These are phyloP conservation scores for Anticlea derivata DNA, from an alignment of 2,888 invertebrate genomes.

Conservation along the genomic window DNA sequence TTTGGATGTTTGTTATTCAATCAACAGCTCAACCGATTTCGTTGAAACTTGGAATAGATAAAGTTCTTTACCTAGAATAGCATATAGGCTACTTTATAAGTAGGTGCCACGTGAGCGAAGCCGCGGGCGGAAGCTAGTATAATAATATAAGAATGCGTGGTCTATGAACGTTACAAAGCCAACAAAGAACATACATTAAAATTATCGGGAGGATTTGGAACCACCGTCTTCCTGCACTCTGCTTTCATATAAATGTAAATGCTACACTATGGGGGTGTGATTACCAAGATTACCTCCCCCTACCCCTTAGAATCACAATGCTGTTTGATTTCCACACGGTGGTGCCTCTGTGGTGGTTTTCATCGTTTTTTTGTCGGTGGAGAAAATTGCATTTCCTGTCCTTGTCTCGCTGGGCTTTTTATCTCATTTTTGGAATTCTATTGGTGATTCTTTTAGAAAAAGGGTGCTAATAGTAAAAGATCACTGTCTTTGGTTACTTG, in stretches of 20 bases:
- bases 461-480: conserved; percentile 22
- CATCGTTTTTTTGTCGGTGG: conserved; percentile 32
- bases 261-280: conserved; percentile 51
- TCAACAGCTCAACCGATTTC: too few relatives aligned
- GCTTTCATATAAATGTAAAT: conserved; percentile 72
- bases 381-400: conserved; percentile 27
- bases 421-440: conserved; percentile 19
- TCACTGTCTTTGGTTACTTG: neutral
- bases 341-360: conserved; percentile 32
- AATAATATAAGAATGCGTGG: neutral
- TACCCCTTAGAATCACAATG: conserved; percentile 39
- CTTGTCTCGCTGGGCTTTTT: conserved; percentile 11
- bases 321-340: conserved; percentile 42
- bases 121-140: too few relatives aligned
- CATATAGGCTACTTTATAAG: too few relatives aligned
- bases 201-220: conserved; percentile 14
- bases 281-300: conserved; percentile 40
- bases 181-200: conserved; percentile 8
- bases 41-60: too few relatives aligned
- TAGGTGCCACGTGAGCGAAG: too few relatives aligned
- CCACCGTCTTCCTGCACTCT: conserved; percentile 24
- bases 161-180: neutral
- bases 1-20: too few relatives aligned
- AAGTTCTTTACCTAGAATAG: too few relatives aligned
- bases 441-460: conserved; percentile 13